Base-by-base conservation (phyloP, 2,113 vertebrate species). In the Charadrius vociferus region DNA sequence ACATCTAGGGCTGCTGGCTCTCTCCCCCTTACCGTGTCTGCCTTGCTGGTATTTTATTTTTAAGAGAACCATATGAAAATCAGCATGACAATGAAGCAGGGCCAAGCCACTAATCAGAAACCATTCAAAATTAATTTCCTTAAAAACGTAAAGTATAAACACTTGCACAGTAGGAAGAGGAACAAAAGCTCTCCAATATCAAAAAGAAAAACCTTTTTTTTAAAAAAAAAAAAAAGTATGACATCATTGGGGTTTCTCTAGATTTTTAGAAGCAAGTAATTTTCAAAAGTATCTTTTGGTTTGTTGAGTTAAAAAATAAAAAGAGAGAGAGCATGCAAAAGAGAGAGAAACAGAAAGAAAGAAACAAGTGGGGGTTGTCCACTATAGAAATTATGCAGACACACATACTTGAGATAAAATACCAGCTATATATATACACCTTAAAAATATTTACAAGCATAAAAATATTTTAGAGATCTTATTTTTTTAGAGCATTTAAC, bases 101-200 rank as follows among this genome's bases (percentile, higher is more conserved):
- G 91, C 93, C 94, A 96, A 95, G 62, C 70, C 95, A 94, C 81
- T 88, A 87, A 88, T 82, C 81, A 80, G 73, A 96, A 91, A 77
- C 11, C 20, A 85, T 82, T 96, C 19, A 14, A 90, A 86, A 95
- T 73, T 82, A 49, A 91, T 96, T 85, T 89, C 81, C 89, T 82
- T 95, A 73, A 82, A 91, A 94, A 90, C 5, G 4, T 80, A 85
- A 89, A 94, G 73, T 70, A 91, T 77, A 93, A 97, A 80, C 67
- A 63, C 24, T 91, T 77, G 53, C 66, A 88, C 23, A 47, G 84
- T 68, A 81, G 24, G 77, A 95, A 52, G 17, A 85, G 8, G 66
- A 95, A 72, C 32, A 80, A 68, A 96, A 70, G 29, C 14, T 65
- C 18, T 81, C 62, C n/a, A 58, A 53, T 36, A 72, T 58, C 11